Evolutionary conservation across 2,888 invertebrate species (phyloP).

Genomic region (Punctoribates punctum): DNA sequence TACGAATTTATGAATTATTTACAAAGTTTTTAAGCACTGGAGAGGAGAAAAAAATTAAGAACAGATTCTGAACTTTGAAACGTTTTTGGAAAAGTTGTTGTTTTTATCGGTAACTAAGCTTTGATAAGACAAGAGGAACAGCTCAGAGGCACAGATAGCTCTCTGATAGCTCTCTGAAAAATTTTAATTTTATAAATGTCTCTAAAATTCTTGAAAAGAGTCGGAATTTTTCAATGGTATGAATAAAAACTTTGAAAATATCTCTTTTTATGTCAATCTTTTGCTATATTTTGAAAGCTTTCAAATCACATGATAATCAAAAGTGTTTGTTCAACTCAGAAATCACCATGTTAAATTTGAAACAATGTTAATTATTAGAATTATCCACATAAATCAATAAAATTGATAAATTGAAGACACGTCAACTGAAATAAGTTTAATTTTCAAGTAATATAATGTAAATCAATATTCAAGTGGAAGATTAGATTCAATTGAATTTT

Average conservation of each 20-base stretch:
- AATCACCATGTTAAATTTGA: too few species aligned
- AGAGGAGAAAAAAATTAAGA: background rate
- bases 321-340: too few species aligned
- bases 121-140: conserved; percentile 17
- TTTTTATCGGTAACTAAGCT: conserved; percentile 28
- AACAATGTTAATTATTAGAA: background rate
- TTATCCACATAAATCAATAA: background rate
- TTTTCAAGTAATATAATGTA: background rate
- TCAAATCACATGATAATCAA: too few species aligned
- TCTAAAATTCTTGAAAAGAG: background rate
- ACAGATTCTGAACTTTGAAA: conserved; percentile 26
- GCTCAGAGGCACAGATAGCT: conserved; percentile 18
- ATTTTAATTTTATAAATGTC: conserved; percentile 5
- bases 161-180: background rate
- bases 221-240: too few species aligned
- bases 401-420: conserved; percentile 4
- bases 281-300: too few species aligned
- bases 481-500: conserved; percentile 4
- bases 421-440: background rate
- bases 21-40: background rate
- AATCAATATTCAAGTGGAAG: conserved; percentile 10
- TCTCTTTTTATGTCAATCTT: too few species aligned
- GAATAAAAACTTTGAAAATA: too few species aligned
- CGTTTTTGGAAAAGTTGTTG: conserved; percentile 4
- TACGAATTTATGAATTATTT: background rate